Evolutionary conservation across 2,888 invertebrate genomes (phyloP).

Genomic region (Drosophila niveifrons): DNA sequence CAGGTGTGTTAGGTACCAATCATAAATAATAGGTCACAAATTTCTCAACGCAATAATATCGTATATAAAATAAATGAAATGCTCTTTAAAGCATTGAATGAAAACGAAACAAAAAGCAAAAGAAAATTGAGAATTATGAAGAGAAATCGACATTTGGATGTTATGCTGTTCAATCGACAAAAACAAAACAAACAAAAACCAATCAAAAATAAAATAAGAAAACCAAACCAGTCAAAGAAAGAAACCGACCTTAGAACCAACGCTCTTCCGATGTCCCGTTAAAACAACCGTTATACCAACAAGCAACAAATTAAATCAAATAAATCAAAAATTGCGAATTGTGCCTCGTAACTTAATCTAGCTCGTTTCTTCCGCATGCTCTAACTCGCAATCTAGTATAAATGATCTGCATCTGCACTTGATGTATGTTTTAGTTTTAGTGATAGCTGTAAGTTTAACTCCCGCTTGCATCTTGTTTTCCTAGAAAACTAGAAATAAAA

Average conservation of each 20-base stretch:
- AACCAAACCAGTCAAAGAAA: conserved; percentile 24
- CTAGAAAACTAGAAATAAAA: background rate
- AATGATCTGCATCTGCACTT: background rate
- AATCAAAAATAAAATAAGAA: conserved; percentile 23
- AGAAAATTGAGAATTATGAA: conserved; percentile 29
- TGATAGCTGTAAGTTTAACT: conserved; percentile 29
- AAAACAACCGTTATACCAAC: conserved; percentile 37
- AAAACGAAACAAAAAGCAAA: conserved; percentile 27
- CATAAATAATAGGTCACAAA: conserved; percentile 23
- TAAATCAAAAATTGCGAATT: conserved; percentile 25
- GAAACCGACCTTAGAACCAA: conserved; percentile 45
- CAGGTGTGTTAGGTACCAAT: conserved; percentile 31
- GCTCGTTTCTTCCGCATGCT: conserved; percentile 40
- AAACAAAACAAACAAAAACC: conserved; percentile 24
- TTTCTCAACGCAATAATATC: conserved; percentile 24
- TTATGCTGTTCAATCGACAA: conserved; percentile 84
- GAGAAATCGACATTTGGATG: conserved; percentile 85
- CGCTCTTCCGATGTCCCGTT: conserved; percentile 25
- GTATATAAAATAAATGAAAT: conserved; percentile 24
- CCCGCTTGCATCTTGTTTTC: conserved; percentile 14
- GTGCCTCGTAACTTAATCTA: conserved; percentile 49
- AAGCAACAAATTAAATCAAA: conserved; percentile 20
- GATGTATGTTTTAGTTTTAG: conserved; percentile 14
- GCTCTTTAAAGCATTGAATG: conserved; percentile 12
- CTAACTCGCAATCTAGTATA: conserved; percentile 2